Percentiles rank a stretch among this genome's conserved stretches.
Conservation (phyloP, 1,140 invertebrate species). For the Aphelenchoides besseyi region DNA sequence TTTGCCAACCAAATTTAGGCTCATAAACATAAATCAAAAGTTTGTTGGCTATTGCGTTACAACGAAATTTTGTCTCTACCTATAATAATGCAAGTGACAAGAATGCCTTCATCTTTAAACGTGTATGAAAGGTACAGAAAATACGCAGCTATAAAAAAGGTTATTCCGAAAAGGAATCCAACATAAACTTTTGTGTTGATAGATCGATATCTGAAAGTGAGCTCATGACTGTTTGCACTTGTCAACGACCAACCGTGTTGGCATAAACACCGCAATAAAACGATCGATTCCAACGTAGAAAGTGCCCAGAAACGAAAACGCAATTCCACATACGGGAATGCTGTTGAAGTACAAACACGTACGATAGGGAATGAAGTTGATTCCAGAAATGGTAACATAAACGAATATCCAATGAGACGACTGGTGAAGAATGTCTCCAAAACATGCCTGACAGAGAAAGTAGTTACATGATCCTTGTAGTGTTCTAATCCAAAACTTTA, state of each 20-base stretch:
- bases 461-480: conserved; percentile 22
- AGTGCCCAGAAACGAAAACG: neutral
- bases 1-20: no score
- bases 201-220: neutral
- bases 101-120: conserved; percentile 1
- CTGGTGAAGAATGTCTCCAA: conserved; percentile 17
- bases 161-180: neutral
- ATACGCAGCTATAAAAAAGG: neutral
- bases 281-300: conserved; percentile 21
- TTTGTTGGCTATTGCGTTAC: no score
- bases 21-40: no score
- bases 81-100: conserved; percentile 2
- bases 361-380: conserved; percentile 19
- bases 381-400: neutral
- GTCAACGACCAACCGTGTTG: neutral
- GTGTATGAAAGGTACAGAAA: conserved; percentile 5
- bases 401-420: conserved; percentile 2
- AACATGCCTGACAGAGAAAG: conserved; percentile 7
- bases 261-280: conserved; percentile 2
- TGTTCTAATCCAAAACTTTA: neutral
- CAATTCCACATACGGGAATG: neutral
- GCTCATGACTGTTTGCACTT: neutral
- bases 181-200: neutral
- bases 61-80: no score
- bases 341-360: neutral